phyloP scores from a whole-genome alignment of 2,888 invertebrate genomes.

The Ichneumoninae sp. region DNA sequence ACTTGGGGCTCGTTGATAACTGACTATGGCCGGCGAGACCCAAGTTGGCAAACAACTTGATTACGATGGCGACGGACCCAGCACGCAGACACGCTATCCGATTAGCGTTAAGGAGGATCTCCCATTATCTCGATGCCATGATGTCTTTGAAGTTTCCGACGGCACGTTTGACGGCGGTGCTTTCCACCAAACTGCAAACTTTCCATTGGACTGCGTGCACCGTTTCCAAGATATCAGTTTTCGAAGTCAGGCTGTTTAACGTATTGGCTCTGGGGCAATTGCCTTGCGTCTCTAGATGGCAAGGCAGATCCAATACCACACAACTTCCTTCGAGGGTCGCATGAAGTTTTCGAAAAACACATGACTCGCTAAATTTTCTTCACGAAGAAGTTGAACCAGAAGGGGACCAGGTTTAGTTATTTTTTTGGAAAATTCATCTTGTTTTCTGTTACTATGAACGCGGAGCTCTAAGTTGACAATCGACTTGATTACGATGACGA shows the following conservation, averaged over 20 bases:
- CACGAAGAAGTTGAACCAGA: no score
- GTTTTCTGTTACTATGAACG: not conserved
- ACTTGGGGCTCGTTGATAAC: constrained; percentile 49
- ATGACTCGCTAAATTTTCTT: not conserved
- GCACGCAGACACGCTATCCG: constrained; percentile 27
- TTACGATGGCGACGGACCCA: constrained; percentile 30
- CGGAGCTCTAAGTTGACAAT: constrained; percentile 43
- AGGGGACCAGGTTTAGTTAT: no score
- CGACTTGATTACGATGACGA: constrained; percentile 36
- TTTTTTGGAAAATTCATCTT: no score
- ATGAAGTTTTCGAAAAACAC: not conserved
- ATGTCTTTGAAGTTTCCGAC: not conserved
- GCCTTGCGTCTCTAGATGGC: not conserved
- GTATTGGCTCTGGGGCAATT: not conserved
- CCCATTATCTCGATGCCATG: not conserved
- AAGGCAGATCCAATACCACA: not conserved
- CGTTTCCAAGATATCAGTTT: not conserved
- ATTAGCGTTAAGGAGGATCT: not conserved
- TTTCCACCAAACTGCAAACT: not conserved
- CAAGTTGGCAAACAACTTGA: constrained; percentile 54
- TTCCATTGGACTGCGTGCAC: not conserved
- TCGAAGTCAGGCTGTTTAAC: not conserved
- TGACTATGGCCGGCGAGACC: constrained; percentile 9
- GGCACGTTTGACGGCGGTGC: not conserved
- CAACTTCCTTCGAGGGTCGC: not conserved